Evolutionary conservation across 2,113 vertebrate genomes (phyloP).

Genomic region (Felis chaus): DNA sequence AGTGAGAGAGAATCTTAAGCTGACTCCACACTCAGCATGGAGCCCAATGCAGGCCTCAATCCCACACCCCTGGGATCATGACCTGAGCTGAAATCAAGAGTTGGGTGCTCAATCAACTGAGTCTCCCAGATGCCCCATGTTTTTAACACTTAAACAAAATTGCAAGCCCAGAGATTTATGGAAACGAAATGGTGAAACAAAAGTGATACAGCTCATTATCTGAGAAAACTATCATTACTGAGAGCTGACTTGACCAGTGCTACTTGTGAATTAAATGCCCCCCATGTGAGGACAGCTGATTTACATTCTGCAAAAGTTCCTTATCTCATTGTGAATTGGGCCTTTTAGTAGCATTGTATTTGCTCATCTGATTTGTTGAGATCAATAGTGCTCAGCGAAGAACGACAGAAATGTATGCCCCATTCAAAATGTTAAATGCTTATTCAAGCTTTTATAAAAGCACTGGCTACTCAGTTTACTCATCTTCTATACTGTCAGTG

Average conservation of each 20-base stretch:
- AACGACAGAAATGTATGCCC: background rate
- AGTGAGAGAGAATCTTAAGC: too few species aligned
- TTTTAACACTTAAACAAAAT: background rate
- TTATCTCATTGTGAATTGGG: background rate
- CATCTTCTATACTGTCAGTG: background rate
- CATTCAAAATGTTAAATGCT: background rate
- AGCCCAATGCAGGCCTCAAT: too few species aligned
- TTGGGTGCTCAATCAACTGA: too few species aligned
- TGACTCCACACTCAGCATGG: too few species aligned
- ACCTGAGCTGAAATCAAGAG: too few species aligned
- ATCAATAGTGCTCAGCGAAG: background rate
- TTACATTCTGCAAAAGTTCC: background rate
- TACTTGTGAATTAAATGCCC: background rate
- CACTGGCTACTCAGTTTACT: background rate
- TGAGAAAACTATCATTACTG: conserved; percentile 1
- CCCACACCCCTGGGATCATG: too few species aligned
- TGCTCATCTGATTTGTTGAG: background rate
- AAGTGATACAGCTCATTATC: background rate
- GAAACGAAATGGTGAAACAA: conserved; percentile 26
- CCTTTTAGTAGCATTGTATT: background rate
- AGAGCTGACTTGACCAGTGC: background rate
- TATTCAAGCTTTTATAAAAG: background rate
- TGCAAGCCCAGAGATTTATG: background rate
- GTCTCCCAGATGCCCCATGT: too few species aligned
- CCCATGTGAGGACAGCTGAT: background rate